Base-by-base conservation (phyloP, 2,797 vertebrate genomes). In the Megaceryle alcyon region DNA sequence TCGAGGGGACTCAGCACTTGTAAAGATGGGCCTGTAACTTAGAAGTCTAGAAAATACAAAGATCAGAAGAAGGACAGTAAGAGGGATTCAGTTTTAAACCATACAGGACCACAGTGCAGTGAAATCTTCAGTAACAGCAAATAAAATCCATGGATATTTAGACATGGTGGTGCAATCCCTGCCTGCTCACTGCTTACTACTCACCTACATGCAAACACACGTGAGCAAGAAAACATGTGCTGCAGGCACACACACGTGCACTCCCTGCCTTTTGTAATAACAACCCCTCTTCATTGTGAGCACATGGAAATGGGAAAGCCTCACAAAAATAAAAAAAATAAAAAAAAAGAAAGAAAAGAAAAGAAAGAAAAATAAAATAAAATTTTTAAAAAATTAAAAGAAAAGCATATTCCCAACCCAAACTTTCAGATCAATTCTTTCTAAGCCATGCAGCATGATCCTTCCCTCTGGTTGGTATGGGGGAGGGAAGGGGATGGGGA, bases 51-150 rank as follows among this genome's bases (percentile, higher is more conserved):
- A 23, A 61, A 72, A 64, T 3, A 39, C 65, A 64, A 14, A 44
- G 5, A 33, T 46, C 8, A 29, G 31, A 29, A 82, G 54, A 68
- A 51, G 26, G 18, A 41, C 10, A 10, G 37, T 4, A 15, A 48
- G 7, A 68, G 2, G 57, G 9, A 26, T 10, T 9, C 0, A 1
- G 33, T 80, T 92, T 66, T 19, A 73, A 70, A 37, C 7, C 8
- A 7, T 2, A 18, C 68, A 25, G 48, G 64, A 12, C 28, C 4
- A 10, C 0, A 0, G 3, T 16, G 9, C 15, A 33, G 33, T 16
- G 44, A 68, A 92, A 69, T 7, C 51, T 49, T 54, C 28, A 4
- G 51, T 64, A 46, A 21, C 4, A 12, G 4, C 21, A 9, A 41
- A 29, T 6, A 23, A 82, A 91, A 56, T 0, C 1, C 5, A 2